Percentiles rank a stretch among this genome's conserved stretches.
These are phyloP conservation scores for Monomorium pharaonis DNA, from an alignment of 1,140 invertebrate genomes.

Conservation along the genomic window DNA sequence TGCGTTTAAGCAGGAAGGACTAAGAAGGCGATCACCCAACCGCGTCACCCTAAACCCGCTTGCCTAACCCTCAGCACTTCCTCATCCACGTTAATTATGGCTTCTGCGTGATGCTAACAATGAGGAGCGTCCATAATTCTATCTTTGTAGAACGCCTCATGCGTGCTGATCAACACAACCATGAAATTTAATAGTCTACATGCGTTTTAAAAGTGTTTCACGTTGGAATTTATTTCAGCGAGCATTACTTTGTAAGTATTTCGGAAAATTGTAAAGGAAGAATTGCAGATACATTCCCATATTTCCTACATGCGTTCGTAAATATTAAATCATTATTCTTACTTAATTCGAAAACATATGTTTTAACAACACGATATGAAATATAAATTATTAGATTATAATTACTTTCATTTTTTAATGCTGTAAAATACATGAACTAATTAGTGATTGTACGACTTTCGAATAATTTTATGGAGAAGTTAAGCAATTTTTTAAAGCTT, in stretches of 20 bases:
- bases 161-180: constrained; percentile 62
- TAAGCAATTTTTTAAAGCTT: background rate
- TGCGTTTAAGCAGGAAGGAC: constrained; percentile 54
- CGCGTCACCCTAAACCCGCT: constrained; percentile 63
- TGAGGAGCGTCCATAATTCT: constrained; percentile 58
- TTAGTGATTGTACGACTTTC: background rate
- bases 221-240: background rate
- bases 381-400: background rate
- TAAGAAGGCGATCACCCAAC: constrained; percentile 49
- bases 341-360: background rate
- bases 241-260: background rate
- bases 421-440: background rate
- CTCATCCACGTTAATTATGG: constrained; percentile 64
- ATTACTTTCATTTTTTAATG: background rate
- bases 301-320: background rate
- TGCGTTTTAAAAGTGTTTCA: constrained; percentile 60
- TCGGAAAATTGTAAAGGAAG: background rate
- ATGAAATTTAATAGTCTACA: constrained; percentile 69
- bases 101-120: constrained; percentile 60
- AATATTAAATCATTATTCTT: background rate
- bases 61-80: constrained; percentile 57
- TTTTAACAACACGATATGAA: background rate
- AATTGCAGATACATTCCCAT: background rate
- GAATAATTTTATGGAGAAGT: background rate
- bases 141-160: constrained; percentile 41